Evolutionary conservation across 2,888 invertebrate genomes (phyloP).

Genomic region (Mythimna loreyi): DNA sequence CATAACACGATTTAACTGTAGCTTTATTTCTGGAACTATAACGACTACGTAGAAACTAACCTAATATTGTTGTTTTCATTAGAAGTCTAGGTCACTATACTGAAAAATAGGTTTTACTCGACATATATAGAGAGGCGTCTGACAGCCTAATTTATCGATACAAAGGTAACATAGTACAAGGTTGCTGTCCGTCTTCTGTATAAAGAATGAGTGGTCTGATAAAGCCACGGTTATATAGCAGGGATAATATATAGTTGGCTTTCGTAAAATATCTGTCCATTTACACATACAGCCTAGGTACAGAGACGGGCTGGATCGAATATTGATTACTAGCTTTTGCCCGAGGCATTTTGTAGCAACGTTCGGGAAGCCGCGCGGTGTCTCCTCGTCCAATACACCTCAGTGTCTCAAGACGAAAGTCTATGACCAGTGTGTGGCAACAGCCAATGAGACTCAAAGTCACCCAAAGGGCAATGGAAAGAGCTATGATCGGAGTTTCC

Average conservation of each 20-base stretch:
- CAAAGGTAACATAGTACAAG: conserved; percentile 40
- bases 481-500: too few relatives aligned
- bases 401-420: too few relatives aligned
- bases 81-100: conserved; percentile 22
- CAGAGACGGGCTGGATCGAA: too few relatives aligned
- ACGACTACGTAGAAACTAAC: not conserved
- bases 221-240: not conserved
- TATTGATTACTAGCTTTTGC: too few relatives aligned
- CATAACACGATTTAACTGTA: not conserved
- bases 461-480: too few relatives aligned
- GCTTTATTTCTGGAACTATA: not conserved
- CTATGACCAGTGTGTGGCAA: too few relatives aligned
- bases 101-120: conserved; percentile 32
- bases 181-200: conserved; percentile 29
- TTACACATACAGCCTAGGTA: too few relatives aligned
- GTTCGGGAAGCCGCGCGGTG: too few relatives aligned
- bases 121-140: conserved; percentile 6
- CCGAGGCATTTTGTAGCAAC: too few relatives aligned
- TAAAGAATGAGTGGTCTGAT: conserved; percentile 28
- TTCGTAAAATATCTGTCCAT: not conserved
- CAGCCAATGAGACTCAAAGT: too few relatives aligned
- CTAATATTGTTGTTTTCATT: conserved; percentile 17
- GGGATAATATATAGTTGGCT: not conserved
- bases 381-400: too few relatives aligned
- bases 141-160: conserved; percentile 60